Percentiles rank a stretch among this genome's conserved stretches.
Conservation (phyloP, 1,140 invertebrate species). For the Eulimnadia texana region DNA sequence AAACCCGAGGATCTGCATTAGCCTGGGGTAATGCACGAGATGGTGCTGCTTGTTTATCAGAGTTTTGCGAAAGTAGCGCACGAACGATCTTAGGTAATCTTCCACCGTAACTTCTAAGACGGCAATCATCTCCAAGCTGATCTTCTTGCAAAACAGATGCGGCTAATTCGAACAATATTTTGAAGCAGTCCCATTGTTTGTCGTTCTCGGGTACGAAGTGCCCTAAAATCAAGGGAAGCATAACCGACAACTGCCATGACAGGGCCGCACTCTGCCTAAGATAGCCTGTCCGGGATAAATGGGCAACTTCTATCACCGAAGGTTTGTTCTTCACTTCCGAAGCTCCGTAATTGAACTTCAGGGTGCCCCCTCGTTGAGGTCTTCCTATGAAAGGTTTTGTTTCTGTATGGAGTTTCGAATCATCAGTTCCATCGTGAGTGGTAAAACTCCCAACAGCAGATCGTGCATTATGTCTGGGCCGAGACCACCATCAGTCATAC, state of each 20-base stretch:
- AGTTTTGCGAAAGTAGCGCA: no score
- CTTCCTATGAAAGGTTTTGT: background rate
- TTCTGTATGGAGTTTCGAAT: background rate
- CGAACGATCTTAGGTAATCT: background rate
- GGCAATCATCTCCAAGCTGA: background rate
- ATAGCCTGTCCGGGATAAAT: slow-evolving; percentile 1
- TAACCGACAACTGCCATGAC: slow-evolving; percentile 4
- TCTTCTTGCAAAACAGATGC: slow-evolving; percentile 7
- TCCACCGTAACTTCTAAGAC: slow-evolving; percentile 12
- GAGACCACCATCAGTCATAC: background rate
- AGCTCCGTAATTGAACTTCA: slow-evolving; percentile 5
- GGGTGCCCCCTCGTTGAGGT: slow-evolving; percentile 3
- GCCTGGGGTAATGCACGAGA: no score
- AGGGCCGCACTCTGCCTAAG: slow-evolving; percentile 8
- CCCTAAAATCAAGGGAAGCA: slow-evolving; percentile 10
- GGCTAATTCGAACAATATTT: slow-evolving; percentile 9
- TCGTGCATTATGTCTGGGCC: slow-evolving; percentile 12
- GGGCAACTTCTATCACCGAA: slow-evolving; percentile 7
- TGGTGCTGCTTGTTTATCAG: no score
- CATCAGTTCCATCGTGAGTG: slow-evolving; percentile 4
- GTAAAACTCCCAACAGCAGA: slow-evolving; percentile 8
- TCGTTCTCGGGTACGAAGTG: background rate
- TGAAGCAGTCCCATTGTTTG: slow-evolving; percentile 5
- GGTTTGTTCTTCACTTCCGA: slow-evolving; percentile 12
- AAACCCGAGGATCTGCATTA: no score